Evolutionary conservation across 2,797 vertebrate species (phyloP), one percentile per base, ranked within the genome.

Genomic region (Esox masquinongy): DNA sequence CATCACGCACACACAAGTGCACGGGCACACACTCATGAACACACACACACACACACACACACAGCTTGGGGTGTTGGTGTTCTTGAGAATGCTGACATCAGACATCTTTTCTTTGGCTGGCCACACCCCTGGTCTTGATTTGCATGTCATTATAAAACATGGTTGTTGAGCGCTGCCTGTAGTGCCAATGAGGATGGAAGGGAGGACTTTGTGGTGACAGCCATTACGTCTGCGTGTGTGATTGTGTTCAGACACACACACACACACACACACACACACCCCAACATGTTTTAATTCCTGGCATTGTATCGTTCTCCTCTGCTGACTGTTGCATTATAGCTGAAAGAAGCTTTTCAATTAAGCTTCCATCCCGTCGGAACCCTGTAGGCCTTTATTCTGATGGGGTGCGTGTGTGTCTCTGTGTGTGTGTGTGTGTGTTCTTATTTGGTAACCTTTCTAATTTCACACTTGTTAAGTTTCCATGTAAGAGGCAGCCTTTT

Each of bases 401-500:
- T 59, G 43, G 43, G 43, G 63, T 75, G 61, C 73, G 74, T 70
- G 49, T 76, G 75, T 43, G 39, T 43, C 50, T 75, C 59, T 79
- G 74, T 70, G 47, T 74, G 64, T 69, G 66, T 76, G 77, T 80
- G 77, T 69, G 74, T 56, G 22, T 59, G 34, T 61, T 80, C 86
- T 90, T 86, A 89, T 90, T 92, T 86, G 82, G 85, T 90, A 92
- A 92, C 92, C 89, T 92, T 93, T 93, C 88, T 91, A 94, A 94
- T 94, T 93, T 94, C 93, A 94, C 93, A 94, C 91, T 93, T 92
- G 90, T 93, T 93, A 92, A 92, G 89, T 92, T 91, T 92, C 81
- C 87, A 85, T 92, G 89, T 91, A 92, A 92, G 93, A 92, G 85
- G 84, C 84, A 85, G 79, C 88, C 89, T 92, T 92, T 94, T 90